Conservation (phyloP, 2,888 invertebrate species). For the Pachycephus smyrnensis region DNA sequence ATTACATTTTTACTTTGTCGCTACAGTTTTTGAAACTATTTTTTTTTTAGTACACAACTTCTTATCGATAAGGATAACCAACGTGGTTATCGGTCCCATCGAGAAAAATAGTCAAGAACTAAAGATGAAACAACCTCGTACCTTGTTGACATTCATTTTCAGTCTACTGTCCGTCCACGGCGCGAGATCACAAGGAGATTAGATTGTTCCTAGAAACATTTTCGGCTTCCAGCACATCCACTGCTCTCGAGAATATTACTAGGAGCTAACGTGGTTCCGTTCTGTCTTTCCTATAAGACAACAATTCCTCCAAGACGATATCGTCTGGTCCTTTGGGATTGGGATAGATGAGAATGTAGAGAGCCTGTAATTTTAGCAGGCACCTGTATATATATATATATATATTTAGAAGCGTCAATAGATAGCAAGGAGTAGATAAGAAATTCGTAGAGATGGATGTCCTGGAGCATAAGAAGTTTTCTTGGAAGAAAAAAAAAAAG, state of each 20-base stretch:
- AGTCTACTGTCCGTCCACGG: not conserved
- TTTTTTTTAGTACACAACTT: not conserved
- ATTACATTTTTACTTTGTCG: too few relatives aligned
- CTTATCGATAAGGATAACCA: not conserved
- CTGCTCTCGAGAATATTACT: not conserved
- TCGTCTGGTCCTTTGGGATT: not conserved
- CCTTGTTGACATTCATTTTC: not conserved
- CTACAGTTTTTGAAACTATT: not conserved
- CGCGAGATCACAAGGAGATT: not conserved
- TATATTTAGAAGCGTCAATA: not conserved
- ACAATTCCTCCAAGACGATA: not conserved
- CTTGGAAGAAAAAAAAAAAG: not conserved
- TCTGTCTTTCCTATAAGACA: not conserved
- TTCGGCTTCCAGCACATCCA: not conserved
- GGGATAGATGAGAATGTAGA: not conserved
- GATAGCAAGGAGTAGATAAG: not conserved
- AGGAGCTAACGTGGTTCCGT: not conserved
- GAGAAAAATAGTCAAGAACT: not conserved
- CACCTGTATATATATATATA: not conserved
- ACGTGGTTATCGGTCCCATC: not conserved
- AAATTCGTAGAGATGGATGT: not conserved
- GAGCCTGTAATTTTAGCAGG: not conserved
- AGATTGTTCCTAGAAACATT: slow-evolving; percentile 1
- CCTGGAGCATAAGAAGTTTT: not conserved
- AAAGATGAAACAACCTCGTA: not conserved